These are phyloP conservation scores for Celastrina argiolus DNA, from an alignment of 2,888 invertebrate species.

Conservation along the genomic window DNA sequence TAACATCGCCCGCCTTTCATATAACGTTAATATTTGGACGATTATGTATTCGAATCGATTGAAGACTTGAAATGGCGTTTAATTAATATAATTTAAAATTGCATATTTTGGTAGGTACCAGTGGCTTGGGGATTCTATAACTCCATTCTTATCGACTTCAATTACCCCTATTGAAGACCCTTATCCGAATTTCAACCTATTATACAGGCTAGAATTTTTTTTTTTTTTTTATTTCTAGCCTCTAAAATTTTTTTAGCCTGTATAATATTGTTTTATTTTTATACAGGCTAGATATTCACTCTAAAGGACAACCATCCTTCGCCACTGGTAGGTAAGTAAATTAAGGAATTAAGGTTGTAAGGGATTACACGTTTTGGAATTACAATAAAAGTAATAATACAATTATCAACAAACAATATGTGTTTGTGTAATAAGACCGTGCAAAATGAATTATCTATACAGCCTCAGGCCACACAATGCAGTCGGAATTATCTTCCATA, in stretches of 20 bases:
- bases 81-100: background rate
- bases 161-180: too few species aligned
- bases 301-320: too few species aligned
- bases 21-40: background rate
- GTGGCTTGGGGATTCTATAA: too few species aligned
- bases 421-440: background rate
- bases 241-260: too few species aligned
- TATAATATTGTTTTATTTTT: too few species aligned
- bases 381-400: background rate
- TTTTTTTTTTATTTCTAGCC: too few species aligned
- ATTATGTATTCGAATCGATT: background rate
- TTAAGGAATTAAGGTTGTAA: too few species aligned
- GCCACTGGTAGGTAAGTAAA: too few species aligned
- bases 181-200: too few species aligned
- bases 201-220: too few species aligned
- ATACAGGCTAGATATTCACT: too few species aligned
- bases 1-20: background rate
- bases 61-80: background rate
- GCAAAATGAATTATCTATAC: background rate
- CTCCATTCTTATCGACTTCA: too few species aligned
- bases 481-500: conserved; percentile 17
- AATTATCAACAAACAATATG: background rate
- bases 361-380: background rate
- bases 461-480: background rate
- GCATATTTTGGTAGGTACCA: background rate